Base-by-base conservation (phyloP, 2,888 invertebrate species). In the Tribolium freemani region DNA sequence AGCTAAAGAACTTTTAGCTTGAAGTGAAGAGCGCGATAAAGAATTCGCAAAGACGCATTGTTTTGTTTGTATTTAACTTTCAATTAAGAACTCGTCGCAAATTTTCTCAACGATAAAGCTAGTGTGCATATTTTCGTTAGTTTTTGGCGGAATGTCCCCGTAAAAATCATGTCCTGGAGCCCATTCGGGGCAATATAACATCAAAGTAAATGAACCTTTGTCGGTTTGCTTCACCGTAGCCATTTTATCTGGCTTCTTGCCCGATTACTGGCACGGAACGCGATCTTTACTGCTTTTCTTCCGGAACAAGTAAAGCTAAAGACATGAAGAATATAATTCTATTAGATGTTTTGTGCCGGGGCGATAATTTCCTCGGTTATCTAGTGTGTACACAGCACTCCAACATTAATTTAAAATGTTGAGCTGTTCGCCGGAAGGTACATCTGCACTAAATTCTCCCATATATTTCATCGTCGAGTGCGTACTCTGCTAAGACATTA, bases 181-280 rank as follows among this genome's bases (percentile, higher is more conserved):
- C 30, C 9, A 56, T 11, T 44, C 21, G 60, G 10, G 57, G 26
- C n/a, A 48, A 68, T 68, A 58, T 68, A 21, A 48, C 68, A 57
- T 68, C 57, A 57, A 58, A 69, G 60, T 69, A 69, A 60, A 58
- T 31, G 58, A 69, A 69, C 51, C 63, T 21, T 48, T 63, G 60
- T 54, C 64, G 58, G 57, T 54, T 68, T 51, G 58, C 69, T 61
- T 69, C 44, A 60, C 74, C 69, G 69, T 69, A 60, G 54, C 69
- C 66, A 66, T 72, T 76, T 73, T 58, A 56, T 70, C 72, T 68
- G 75, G 78, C 77, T 71, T 72, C 73, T 72, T 77, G 79, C 76
- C 78, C 77, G 75, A 78, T 78, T 78, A 77, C 74, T 75, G 75
- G 69, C 75, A 75, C 67, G 74, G 75, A 77, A 77, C 77, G 77